Base-by-base conservation (phyloP, 2,888 invertebrate genomes). In the Cataglyphis rosenhaueri region DNA sequence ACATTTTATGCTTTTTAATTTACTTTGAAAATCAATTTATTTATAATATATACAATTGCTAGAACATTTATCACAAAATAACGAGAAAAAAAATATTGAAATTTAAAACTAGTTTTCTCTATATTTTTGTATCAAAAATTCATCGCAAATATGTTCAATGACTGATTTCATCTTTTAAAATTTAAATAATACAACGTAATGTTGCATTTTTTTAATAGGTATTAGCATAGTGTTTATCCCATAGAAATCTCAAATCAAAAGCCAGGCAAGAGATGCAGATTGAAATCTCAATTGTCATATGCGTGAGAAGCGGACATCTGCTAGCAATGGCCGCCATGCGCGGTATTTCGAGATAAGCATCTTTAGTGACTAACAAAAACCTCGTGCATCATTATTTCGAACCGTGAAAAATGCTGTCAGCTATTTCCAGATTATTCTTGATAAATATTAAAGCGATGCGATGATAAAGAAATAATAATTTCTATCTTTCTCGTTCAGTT, bases 241-340 rank as follows among this genome's bases (percentile, higher is more conserved):
- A 52, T 55, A 66, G 59, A 79, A 59, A 59, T 57, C 79, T 84
- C 82, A 78, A 81, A 73, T 74, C 70, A 10, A 61, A 62, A 65
- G 66, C 59, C 84, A 84, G 85, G 84, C 86, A 81, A 86, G 84
- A 84, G 82, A 87, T 84, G 78, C 78, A 85, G 91, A 91, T 92
- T 73, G 81, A 78, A 87, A 91, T 91, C 91, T 87, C 83, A 83
- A 86, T 87, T 86, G 86, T 89, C 78, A 83, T 81, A 81, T 62
- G 66, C 78, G 86, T 91, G 91, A 88, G 92, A 93, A 92, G 87
- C 71, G 84, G 84, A 90, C 93, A 93, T 93, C 92, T 93, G 93
- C 85, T 87, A 76, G 78, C 85, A 82, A 82, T 65, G 64, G 84
- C 81, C 41, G 35, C 25, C 66, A 44, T 82, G 68, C 55, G 64